phyloP scores from a whole-genome alignment of 2,113 vertebrate species.

The Laterallus jamaicensis region DNA sequence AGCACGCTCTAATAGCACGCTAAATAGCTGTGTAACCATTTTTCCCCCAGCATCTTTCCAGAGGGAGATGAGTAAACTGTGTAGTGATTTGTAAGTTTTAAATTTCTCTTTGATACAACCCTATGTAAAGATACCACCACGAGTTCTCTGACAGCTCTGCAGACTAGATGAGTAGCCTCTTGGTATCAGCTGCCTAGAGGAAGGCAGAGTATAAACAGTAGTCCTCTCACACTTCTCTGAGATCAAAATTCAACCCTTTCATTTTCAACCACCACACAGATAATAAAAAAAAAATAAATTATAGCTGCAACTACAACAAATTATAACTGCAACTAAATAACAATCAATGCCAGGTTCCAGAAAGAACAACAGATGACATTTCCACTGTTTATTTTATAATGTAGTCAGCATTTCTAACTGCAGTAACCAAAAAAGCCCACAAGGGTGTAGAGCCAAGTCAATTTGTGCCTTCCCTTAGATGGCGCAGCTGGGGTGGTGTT shows the following conservation, averaged over 20 bases:
- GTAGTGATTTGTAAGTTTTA: neutral
- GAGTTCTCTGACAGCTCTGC: neutral
- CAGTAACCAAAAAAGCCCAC: neutral
- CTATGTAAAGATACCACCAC: neutral
- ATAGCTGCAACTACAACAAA: neutral
- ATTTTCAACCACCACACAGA: neutral
- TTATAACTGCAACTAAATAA: neutral
- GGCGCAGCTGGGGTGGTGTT: accelerated
- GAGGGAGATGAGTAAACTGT: neutral
- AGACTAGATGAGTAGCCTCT: neutral
- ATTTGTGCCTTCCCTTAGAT: neutral
- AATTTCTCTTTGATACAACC: neutral
- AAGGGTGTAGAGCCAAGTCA: neutral
- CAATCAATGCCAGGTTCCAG: neutral
- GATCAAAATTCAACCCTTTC: neutral
- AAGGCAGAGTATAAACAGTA: neutral
- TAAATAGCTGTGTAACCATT: neutral
- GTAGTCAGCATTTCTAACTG: neutral
- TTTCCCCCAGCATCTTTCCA: neutral
- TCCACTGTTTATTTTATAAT: neutral
- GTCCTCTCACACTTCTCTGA: neutral
- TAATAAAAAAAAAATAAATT: neutral
- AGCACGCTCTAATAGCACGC: neutral
- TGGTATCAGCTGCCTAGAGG: neutral
- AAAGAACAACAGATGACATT: neutral